phyloP scores from a whole-genome alignment of 2,113 vertebrate species.

The Callaeas wilsoni region DNA sequence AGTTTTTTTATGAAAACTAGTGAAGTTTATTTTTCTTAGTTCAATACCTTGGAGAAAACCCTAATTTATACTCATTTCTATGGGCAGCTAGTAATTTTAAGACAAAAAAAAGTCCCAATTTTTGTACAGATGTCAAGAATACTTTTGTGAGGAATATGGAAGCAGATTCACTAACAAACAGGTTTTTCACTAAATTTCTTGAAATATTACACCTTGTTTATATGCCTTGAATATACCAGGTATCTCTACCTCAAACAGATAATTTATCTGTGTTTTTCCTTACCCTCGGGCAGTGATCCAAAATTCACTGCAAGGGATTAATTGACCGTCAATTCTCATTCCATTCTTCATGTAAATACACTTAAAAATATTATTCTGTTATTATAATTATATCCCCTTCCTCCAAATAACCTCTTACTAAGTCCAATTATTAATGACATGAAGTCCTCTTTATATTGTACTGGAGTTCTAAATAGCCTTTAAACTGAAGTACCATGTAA shows the following conservation, averaged over 20 bases:
- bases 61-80: background rate
- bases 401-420: background rate
- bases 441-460: background rate
- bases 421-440: background rate
- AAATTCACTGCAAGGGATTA: background rate
- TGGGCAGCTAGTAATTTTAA: background rate
- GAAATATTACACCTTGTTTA: background rate
- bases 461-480: background rate
- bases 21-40: background rate
- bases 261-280: background rate
- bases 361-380: background rate
- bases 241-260: background rate
- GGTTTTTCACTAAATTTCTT: background rate
- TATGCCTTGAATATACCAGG: background rate
- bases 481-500: background rate
- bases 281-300: background rate
- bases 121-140: background rate
- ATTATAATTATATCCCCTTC: background rate
- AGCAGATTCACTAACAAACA: background rate
- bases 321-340: background rate
- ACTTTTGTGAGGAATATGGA: background rate
- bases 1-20: background rate
- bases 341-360: background rate
- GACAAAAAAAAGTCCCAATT: background rate
- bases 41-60: background rate